Base-by-base conservation (phyloP, 2,888 invertebrate genomes). In the Tetropium fuscum region DNA sequence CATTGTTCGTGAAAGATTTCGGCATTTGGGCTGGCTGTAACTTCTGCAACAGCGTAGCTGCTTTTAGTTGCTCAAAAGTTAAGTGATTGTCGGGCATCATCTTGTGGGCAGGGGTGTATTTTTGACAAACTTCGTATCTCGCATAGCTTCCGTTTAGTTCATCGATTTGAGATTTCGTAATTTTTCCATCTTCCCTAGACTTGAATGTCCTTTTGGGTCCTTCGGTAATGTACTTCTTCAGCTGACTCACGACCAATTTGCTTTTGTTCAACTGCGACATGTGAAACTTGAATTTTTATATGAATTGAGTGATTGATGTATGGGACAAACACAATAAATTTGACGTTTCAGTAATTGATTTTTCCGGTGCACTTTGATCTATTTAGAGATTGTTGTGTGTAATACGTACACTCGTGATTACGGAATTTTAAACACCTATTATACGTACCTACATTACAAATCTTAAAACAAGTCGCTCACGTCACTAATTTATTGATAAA, bases 21-120 rank as follows among this genome's bases (percentile, higher is more conserved):
- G 60, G 55, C 34, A 55, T 10, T 41, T 18, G 38, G 2, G 44
- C 27, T 1, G 60, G 60, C 22, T 60, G 60, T 18, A 60, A 38
- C 32, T 10, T 40, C 6, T 49, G 19, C 16, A 47, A 18, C 18
- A 48, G 36, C 13, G 36, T 3, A 2, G 53, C n/a, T 3, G 40
- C 45, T 19, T 43, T 51, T 5, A 53, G 11, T 44, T 61, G 38
- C 25, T 53, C 45, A 11, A 32, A 40, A 2, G 49, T 49, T 13
- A 54, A 11, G 2, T 19, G 41, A 10, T 44, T 58, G 5, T 30
- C 20, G 5, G 45, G 38, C 1, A 58, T 7, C 3, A 30, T 51
- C 22, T 54, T 58, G 41, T 51, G 55, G 6, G 55, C 57, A 8
- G 62, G 62, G 7, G 38, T 49, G 11, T 55, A 43, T 10, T 62